These are phyloP conservation scores for Eristalis tenax DNA, from an alignment of 2,888 invertebrate species.

Conservation along the genomic window DNA sequence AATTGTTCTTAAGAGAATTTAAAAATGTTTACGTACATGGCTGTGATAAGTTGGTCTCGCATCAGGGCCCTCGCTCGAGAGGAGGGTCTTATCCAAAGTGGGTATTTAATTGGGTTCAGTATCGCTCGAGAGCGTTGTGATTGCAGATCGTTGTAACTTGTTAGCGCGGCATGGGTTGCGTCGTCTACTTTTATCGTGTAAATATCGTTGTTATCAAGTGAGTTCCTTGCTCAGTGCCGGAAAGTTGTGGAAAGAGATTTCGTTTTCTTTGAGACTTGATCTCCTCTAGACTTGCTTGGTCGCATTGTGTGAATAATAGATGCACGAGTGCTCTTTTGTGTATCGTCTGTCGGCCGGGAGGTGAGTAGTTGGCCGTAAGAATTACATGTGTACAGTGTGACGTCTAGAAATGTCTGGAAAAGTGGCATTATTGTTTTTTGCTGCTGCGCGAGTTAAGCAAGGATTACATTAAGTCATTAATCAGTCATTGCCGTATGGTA, in stretches of 20 bases:
- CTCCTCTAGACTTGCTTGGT: neutral
- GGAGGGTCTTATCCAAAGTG: neutral
- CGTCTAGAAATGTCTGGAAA: no score
- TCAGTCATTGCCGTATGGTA: no score
- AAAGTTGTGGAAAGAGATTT: neutral
- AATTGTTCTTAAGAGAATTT: neutral
- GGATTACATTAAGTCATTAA: no score
- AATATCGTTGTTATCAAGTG: slow-evolving; percentile 3
- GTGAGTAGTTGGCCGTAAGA: neutral
- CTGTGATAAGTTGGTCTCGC: neutral
- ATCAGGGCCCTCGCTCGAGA: neutral
- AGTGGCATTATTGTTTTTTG: no score
- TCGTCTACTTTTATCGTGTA: neutral
- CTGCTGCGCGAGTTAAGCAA: no score
- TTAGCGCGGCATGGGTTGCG: neutral
- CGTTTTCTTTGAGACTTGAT: neutral
- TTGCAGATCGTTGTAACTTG: slow-evolving; percentile 19
- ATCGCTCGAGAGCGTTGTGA: slow-evolving; percentile 8
- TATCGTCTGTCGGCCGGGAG: neutral
- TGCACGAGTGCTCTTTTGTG: no score
- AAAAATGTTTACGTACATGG: neutral
- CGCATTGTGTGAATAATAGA: neutral
- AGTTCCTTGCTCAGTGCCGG: neutral
- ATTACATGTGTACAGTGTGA: no score
- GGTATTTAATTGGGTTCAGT: slow-evolving; percentile 35